phyloP scores from a whole-genome alignment of 2,797 vertebrate genomes.

The Hypotaenidia okinawae region DNA sequence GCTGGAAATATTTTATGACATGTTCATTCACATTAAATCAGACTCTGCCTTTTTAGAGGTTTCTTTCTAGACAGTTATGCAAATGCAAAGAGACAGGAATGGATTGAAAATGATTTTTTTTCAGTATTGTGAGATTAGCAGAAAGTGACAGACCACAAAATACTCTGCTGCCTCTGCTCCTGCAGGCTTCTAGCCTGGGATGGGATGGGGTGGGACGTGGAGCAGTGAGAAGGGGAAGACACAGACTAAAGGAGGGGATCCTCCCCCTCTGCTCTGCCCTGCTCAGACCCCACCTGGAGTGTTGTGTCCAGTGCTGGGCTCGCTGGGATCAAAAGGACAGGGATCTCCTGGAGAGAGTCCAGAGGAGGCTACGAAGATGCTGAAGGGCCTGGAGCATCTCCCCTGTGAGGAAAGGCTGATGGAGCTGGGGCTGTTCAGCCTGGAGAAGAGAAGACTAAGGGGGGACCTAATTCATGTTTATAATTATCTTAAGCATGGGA shows the following conservation, averaged over 20 bases:
- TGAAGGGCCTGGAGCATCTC: no score
- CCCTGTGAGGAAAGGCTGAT: no score
- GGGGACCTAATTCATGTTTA: no score
- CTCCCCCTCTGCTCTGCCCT: no score
- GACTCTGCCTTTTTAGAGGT: slow-evolving; percentile 59
- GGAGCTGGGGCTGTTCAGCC: no score
- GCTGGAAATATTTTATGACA: slow-evolving; percentile 68
- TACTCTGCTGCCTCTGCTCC: neutral
- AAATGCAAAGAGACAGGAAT: slow-evolving; percentile 73
- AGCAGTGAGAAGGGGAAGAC: slow-evolving; percentile 5
- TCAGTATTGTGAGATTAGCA: slow-evolving; percentile 60
- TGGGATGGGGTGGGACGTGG: neutral
- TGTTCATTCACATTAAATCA: slow-evolving; percentile 75
- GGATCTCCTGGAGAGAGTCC: no score
- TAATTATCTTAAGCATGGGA: no score
- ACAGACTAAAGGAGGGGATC: neutral
- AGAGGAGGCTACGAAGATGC: no score
- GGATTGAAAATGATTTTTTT: slow-evolving; percentile 74
- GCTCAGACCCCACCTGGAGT: no score
- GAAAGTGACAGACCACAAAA: slow-evolving; percentile 48
- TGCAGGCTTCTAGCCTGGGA: neutral
- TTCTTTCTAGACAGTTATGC: slow-evolving; percentile 61
- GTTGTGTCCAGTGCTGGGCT: no score
- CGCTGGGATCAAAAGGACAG: no score
- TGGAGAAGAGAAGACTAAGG: no score